These are phyloP conservation scores for Parazoanthus swiftii DNA, from an alignment of 92 coral and sea anemone genomes.

Conservation along the genomic window DNA sequence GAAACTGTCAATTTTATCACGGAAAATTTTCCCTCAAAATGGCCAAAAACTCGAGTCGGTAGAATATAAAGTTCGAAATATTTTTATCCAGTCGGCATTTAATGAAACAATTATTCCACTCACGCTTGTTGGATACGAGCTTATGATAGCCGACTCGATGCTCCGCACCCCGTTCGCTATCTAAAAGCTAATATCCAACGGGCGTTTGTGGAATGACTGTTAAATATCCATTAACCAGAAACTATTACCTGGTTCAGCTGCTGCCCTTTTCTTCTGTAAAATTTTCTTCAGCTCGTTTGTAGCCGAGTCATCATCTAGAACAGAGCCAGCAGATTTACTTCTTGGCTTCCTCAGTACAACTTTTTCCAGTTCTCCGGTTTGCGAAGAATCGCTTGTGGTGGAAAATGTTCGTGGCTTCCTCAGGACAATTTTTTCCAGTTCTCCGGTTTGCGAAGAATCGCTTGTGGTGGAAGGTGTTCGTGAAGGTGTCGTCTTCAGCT, in stretches of 20 bases:
- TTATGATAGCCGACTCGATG: too few species aligned
- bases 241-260: slow-evolving; percentile 77
- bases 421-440: slow-evolving; percentile 57
- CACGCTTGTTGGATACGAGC: too few species aligned
- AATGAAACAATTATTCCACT: too few species aligned
- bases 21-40: too few species aligned
- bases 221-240: too few species aligned
- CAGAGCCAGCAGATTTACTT: slow-evolving; percentile 82
- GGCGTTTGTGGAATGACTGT: too few species aligned
- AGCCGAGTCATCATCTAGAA: slow-evolving; percentile 76
- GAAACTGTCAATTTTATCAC: too few species aligned
- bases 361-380: slow-evolving; percentile 47
- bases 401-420: slow-evolving; percentile 58
- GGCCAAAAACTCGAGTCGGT: too few species aligned
- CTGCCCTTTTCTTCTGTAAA: slow-evolving; percentile 77
- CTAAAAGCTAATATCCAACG: too few species aligned
- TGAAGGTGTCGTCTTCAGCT: slow-evolving; percentile 56
- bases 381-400: not conserved
- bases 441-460: slow-evolving; percentile 18
- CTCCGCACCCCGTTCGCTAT: too few species aligned
- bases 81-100: too few species aligned
- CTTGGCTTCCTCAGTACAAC: slow-evolving; percentile 77
- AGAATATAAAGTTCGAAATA: too few species aligned
- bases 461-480: slow-evolving; percentile 14
- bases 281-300: slow-evolving; percentile 71